Conservation (phyloP, 2,797 vertebrate species). For the Bovichtus diacanthus region DNA sequence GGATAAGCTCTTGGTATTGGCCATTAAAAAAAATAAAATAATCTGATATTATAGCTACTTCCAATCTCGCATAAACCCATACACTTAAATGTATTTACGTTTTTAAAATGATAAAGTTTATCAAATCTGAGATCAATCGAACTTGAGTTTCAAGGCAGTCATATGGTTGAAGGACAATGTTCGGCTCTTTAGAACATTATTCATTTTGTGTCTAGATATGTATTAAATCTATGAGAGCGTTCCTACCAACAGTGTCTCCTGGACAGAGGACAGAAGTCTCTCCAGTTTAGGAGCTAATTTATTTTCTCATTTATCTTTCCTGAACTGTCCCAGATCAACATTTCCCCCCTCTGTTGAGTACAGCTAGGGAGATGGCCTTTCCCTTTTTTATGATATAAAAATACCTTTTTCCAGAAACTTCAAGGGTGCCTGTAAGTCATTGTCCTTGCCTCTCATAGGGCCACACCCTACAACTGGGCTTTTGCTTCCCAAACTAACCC, state of each 20-base stretch:
- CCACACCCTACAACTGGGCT: not conserved
- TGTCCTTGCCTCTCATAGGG: not conserved
- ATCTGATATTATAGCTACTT: not conserved
- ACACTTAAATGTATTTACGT: not conserved
- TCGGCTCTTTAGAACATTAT: not conserved
- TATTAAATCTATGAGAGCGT: not conserved
- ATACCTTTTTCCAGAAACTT: not conserved
- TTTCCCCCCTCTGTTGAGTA: not conserved
- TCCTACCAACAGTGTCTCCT: not conserved
- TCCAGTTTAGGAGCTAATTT: not conserved
- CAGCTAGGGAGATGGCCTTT: not conserved
- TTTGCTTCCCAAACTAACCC: constrained; percentile 2
- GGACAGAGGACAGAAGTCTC: not conserved
- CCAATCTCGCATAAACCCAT: not conserved
- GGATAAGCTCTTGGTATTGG: not conserved
- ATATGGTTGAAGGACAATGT: not conserved
- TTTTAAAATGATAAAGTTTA: not conserved
- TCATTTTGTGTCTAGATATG: too few relatives aligned
- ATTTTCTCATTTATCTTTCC: not conserved
- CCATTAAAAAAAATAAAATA: not conserved
- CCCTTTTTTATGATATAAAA: not conserved
- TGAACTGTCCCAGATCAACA: not conserved
- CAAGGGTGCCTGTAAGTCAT: not conserved
- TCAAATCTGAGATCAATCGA: not conserved
- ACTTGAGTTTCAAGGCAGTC: not conserved